Evolutionary conservation across 2,888 invertebrate genomes (phyloP).

Genomic region (Eilema sororculum): DNA sequence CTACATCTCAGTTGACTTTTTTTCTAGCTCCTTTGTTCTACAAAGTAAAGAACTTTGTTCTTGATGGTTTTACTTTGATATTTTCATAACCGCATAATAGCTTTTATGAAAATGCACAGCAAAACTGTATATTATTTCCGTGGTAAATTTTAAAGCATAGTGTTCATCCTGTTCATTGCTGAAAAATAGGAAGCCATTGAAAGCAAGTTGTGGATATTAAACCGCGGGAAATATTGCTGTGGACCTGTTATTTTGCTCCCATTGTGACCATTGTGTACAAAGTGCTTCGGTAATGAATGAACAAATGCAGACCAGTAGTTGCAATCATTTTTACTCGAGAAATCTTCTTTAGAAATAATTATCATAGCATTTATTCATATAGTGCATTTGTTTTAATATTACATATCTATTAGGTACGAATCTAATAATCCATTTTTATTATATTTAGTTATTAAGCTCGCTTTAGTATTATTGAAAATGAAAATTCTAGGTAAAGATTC

Average conservation of each 20-base stretch:
- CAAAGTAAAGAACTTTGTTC: too few relatives aligned
- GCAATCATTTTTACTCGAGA: conserved; percentile 28
- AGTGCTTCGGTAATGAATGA: conserved; percentile 39
- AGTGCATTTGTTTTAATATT: too few relatives aligned
- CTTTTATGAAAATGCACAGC: too few relatives aligned
- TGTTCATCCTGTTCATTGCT: conserved; percentile 25
- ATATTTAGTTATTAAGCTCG: too few relatives aligned
- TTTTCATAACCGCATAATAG: neutral
- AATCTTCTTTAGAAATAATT: conserved; percentile 12
- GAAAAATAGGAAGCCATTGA: conserved; percentile 29
- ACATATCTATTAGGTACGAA: too few relatives aligned
- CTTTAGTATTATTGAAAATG: too few relatives aligned
- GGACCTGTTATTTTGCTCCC: conserved; percentile 46
- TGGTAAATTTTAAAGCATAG: neutral
- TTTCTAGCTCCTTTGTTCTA: too few relatives aligned
- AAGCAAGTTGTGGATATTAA: conserved; percentile 52
- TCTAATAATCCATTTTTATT: too few relatives aligned
- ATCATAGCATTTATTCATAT: too few relatives aligned
- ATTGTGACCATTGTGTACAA: conserved; percentile 39
- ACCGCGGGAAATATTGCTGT: conserved; percentile 36
- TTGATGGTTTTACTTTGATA: neutral
- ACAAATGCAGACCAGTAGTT: conserved; percentile 29
- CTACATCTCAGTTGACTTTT: too few relatives aligned
- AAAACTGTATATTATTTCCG: conserved; percentile 10
- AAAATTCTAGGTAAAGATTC: too few relatives aligned